Evolutionary conservation across 2,888 invertebrate genomes (phyloP).

Genomic region (Andricus curvator): DNA sequence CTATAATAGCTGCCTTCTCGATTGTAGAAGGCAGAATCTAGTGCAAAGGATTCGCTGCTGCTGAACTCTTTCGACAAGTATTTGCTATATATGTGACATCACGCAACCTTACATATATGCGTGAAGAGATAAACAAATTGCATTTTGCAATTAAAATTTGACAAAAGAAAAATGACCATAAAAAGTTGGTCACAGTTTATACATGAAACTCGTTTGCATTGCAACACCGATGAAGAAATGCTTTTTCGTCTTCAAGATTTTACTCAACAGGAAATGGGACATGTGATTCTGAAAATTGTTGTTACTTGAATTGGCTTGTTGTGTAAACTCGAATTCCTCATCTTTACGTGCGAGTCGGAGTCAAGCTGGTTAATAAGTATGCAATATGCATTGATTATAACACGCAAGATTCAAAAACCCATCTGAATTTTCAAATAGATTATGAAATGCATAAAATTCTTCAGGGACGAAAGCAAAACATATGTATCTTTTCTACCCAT

Average conservation of each 20-base stretch:
- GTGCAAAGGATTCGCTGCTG: conserved; percentile 13
- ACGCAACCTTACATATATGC: neutral
- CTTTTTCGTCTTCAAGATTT: conserved; percentile 9
- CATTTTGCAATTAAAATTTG: neutral
- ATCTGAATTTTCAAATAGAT: neutral
- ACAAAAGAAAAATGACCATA: neutral
- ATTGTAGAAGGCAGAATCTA: too few relatives aligned
- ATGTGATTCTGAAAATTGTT: conserved; percentile 23
- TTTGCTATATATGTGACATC: neutral
- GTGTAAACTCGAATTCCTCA: neutral
- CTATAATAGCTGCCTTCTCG: too few relatives aligned
- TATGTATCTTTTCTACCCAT: neutral
- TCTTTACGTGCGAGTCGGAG: neutral
- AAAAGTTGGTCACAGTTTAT: conserved; percentile 6
- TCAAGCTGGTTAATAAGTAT: neutral
- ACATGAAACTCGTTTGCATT: conserved; percentile 7
- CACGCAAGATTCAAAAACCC: neutral
- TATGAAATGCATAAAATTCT: neutral
- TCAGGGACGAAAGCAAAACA: neutral
- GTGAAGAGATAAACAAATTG: neutral
- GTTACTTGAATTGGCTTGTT: neutral
- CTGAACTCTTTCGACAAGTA: neutral
- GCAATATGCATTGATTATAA: neutral
- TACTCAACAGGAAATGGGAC: conserved; percentile 31
- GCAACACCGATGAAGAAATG: conserved; percentile 11